Evolutionary conservation across 2,888 invertebrate species (phyloP).

Genomic region (Thereva nobilitata): DNA sequence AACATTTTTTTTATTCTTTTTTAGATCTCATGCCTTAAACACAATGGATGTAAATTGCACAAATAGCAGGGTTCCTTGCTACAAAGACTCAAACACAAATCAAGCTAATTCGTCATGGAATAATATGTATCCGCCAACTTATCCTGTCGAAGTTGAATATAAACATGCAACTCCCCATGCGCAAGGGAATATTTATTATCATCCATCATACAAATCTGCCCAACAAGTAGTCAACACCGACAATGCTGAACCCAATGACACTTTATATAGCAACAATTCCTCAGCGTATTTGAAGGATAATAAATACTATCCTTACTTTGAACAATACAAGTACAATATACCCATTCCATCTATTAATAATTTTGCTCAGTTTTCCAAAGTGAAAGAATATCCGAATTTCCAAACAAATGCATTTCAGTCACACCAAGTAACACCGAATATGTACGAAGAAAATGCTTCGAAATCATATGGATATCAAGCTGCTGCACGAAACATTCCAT

Average conservation of each 20-base stretch:
- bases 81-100: slow-evolving; percentile 40
- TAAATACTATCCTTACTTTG: slow-evolving; percentile 43
- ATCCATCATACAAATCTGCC: slow-evolving; percentile 29
- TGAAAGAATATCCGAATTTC: slow-evolving; percentile 15
- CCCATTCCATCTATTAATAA: slow-evolving; percentile 37
- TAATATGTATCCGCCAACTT: slow-evolving; percentile 40
- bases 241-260: slow-evolving; percentile 28
- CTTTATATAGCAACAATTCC: slow-evolving; percentile 6
- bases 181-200: slow-evolving; percentile 26
- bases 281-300: slow-evolving; percentile 15
- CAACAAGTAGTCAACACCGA: slow-evolving; percentile 1
- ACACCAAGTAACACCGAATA: background rate
- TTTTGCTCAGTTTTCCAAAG: slow-evolving; percentile 27
- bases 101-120: slow-evolving; percentile 41
- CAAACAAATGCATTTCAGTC: slow-evolving; percentile 7
- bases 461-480: slow-evolving; percentile 7
- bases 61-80: slow-evolving; percentile 30
- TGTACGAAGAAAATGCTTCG: slow-evolving; percentile 22
- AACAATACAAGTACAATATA: slow-evolving; percentile 49
- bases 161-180: slow-evolving; percentile 16
- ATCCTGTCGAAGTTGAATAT: slow-evolving; percentile 1
- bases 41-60: slow-evolving; percentile 28
- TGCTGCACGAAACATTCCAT: slow-evolving; percentile 23
- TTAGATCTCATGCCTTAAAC: too few species aligned
- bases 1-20: too few species aligned